Evolutionary conservation across 2,797 vertebrate genomes (phyloP).

Genomic region (Microctenopoma lineatum): DNA sequence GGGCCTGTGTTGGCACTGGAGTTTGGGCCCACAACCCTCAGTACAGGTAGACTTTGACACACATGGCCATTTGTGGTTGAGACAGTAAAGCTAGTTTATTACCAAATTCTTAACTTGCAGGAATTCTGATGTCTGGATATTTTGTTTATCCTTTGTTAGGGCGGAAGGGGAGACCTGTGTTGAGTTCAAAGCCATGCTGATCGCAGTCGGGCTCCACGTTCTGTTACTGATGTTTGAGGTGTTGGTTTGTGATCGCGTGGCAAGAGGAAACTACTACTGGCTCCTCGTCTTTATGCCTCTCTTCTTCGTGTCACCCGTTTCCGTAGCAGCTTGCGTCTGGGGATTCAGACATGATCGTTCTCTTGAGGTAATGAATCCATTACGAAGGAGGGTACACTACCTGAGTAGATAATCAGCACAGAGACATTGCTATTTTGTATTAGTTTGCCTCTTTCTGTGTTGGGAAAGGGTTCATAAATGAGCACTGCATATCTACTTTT

Average conservation of each 20-base stretch:
- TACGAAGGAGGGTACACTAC: not conserved
- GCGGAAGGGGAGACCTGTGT: slow-evolving; percentile 98
- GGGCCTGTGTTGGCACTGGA: slow-evolving; percentile 94
- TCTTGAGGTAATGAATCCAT: slow-evolving; percentile 87
- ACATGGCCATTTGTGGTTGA: not conserved
- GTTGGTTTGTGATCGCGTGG: slow-evolving; percentile 94
- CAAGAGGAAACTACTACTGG: slow-evolving; percentile 92
- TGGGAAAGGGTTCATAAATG: too few relatives aligned
- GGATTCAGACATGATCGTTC: slow-evolving; percentile 97
- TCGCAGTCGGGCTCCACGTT: slow-evolving; percentile 96
- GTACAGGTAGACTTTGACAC: slow-evolving; percentile 87
- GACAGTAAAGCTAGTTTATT: too few relatives aligned
- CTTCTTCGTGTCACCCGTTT: slow-evolving; percentile 97
- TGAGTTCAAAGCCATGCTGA: slow-evolving; percentile 99
- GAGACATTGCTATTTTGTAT: not conserved
- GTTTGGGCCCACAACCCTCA: slow-evolving; percentile 98
- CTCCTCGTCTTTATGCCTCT: slow-evolving; percentile 98
- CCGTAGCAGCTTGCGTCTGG: slow-evolving; percentile 97
- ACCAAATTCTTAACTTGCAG: not conserved
- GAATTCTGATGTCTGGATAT: not conserved
- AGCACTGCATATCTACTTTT: too few relatives aligned
- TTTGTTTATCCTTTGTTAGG: slow-evolving; percentile 67
- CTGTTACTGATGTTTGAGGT: slow-evolving; percentile 97
- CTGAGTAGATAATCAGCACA: not conserved
- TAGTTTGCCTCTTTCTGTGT: not conserved